A percentile compares a stretch with the other conserved stretches of the same genome.
These are phyloP conservation scores for Cerastis rubricosa DNA, from an alignment of 2,888 invertebrate species.

Conservation along the genomic window DNA sequence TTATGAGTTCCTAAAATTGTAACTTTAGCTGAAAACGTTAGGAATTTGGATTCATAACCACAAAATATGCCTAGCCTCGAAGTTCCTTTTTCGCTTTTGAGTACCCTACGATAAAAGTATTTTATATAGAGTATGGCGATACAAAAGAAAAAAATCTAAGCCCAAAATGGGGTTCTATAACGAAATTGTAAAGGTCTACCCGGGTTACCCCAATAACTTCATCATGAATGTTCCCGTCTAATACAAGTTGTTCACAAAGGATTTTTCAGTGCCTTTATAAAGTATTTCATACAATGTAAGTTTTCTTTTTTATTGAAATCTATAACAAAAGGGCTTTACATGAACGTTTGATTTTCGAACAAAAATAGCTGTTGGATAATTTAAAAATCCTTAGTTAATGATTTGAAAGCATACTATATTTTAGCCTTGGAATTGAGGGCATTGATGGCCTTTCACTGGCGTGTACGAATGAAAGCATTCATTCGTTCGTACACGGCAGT, in stretches of 20 bases:
- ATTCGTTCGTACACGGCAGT: background rate
- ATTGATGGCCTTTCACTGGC: no score
- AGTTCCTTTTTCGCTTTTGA: background rate
- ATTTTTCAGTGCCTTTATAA: conserved; percentile 17
- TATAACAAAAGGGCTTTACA: background rate
- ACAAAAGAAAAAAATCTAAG: conserved; percentile 22
- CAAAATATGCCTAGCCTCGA: background rate
- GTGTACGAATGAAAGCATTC: no score
- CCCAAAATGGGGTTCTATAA: conserved; percentile 21
- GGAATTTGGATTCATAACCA: background rate
- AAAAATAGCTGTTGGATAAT: background rate
- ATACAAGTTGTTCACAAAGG: conserved; percentile 37
- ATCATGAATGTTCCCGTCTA: conserved; percentile 38
- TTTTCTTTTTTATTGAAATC: background rate
- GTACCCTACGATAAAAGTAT: background rate
- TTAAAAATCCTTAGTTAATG: background rate
- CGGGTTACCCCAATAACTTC: conserved; percentile 36
- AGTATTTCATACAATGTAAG: conserved; percentile 11
- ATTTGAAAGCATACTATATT: background rate
- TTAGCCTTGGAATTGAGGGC: no score
- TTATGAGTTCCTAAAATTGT: background rate
- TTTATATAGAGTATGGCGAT: background rate
- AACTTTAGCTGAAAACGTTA: background rate
- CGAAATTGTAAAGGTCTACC: conserved; percentile 36
- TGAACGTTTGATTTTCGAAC: background rate